phyloP scores from a whole-genome alignment of 1,140 invertebrate genomes.

The Oedothorax gibbosus region DNA sequence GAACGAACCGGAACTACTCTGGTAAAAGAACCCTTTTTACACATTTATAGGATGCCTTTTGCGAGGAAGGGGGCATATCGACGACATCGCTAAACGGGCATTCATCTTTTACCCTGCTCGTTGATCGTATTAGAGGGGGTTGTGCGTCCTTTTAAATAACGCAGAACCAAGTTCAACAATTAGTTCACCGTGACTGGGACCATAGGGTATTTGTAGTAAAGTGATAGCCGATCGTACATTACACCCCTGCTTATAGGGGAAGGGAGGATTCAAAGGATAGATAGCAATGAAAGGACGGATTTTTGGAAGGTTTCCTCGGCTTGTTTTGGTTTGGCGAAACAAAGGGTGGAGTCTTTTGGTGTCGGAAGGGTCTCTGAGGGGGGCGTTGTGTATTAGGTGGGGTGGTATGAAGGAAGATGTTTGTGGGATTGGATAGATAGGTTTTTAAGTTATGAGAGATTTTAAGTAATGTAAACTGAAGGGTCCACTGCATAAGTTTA shows the following conservation, averaged over 20 bases:
- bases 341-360: not conserved
- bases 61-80: slow-evolving; percentile 11
- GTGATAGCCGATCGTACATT: slow-evolving; percentile 47
- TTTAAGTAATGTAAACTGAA: no score
- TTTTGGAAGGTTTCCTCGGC: not conserved
- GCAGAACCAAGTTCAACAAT: slow-evolving; percentile 55
- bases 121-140: slow-evolving; percentile 48
- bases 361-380: no score
- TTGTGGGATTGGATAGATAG: no score
- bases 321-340: slow-evolving; percentile 14
- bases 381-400: no score
- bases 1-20: no score
- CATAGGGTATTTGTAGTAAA: slow-evolving; percentile 57
- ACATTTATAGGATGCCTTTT: no score
- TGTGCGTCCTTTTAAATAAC: slow-evolving; percentile 53
- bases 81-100: slow-evolving; percentile 52
- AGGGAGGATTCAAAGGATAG: slow-evolving; percentile 1
- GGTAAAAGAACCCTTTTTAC: no score
- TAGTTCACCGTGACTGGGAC: slow-evolving; percentile 48
- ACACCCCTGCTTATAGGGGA: slow-evolving; percentile 13
- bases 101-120: slow-evolving; percentile 25
- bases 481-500: no score
- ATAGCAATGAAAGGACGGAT: not conserved
- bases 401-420: no score
- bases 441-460: no score